These are phyloP conservation scores for Hystrix brachyura DNA, from an alignment of 2,113 vertebrate species.

Conservation along the genomic window DNA sequence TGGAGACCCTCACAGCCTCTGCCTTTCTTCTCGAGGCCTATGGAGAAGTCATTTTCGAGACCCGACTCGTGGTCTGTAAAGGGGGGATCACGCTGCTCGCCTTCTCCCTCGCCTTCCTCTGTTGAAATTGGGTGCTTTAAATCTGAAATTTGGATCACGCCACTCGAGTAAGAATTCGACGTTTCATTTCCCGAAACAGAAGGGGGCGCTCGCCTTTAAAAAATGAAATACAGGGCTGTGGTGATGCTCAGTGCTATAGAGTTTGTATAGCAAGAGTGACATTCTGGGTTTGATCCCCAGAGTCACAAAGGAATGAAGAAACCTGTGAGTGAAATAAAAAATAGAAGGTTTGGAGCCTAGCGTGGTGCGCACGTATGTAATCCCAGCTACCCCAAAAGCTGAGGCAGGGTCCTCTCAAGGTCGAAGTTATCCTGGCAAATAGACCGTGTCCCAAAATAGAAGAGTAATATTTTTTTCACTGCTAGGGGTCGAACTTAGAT, in stretches of 20 bases:
- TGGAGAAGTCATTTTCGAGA: neutral
- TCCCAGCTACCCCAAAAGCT: neutral
- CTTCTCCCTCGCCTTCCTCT: neutral
- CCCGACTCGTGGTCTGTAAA: neutral
- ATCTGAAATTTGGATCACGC: accelerated
- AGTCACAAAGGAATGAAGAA: neutral
- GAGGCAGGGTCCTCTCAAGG: neutral
- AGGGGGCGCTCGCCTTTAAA: constrained; percentile 54
- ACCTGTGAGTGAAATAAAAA: neutral
- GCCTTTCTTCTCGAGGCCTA: accelerated
- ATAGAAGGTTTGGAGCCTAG: neutral
- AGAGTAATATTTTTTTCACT: neutral
- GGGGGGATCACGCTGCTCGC: too few relatives aligned
- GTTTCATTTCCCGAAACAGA: neutral
- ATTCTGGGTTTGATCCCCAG: neutral
- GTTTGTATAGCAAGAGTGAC: neutral
- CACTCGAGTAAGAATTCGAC: neutral
- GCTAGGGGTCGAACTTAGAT: neutral
- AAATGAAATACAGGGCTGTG: neutral
- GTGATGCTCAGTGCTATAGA: neutral
- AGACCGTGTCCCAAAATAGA: neutral
- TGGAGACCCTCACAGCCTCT: accelerated
- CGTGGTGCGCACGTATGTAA: neutral
- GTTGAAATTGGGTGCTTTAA: neutral
- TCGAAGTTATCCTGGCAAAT: neutral